These are phyloP conservation scores for Hoplodrina blanda DNA, from an alignment of 2,888 invertebrate genomes.

Conservation along the genomic window DNA sequence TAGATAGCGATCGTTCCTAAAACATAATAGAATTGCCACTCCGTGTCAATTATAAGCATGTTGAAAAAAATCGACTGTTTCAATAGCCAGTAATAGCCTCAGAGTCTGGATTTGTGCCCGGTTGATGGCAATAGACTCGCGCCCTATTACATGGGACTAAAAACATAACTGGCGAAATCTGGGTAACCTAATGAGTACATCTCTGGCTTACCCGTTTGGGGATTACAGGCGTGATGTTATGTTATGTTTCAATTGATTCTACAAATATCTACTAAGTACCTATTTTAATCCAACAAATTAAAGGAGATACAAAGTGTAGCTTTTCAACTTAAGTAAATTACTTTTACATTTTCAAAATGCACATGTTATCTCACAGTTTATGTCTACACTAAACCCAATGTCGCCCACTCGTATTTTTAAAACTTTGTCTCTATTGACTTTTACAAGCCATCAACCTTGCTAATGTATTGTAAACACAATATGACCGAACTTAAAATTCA, in stretches of 20 bases:
- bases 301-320: neutral
- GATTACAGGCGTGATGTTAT: no score
- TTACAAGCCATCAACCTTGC: constrained; percentile 20
- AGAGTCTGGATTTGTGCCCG: no score
- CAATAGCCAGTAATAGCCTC: no score
- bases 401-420: constrained; percentile 1
- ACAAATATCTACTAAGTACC: neutral
- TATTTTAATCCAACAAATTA: neutral
- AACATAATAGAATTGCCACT: no score
- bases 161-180: no score
- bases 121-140: no score
- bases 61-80: no score
- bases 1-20: no score
- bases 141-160: no score
- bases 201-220: no score
- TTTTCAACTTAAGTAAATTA: neutral
- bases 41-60: no score
- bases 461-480: constrained; percentile 39
- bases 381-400: neutral
- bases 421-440: constrained; percentile 16
- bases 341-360: neutral
- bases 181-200: no score
- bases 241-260: neutral
- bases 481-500: constrained; percentile 46
- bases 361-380: neutral